Evolutionary conservation across 2,797 vertebrate genomes (phyloP).

Genomic region (Okamejei kenojei): DNA sequence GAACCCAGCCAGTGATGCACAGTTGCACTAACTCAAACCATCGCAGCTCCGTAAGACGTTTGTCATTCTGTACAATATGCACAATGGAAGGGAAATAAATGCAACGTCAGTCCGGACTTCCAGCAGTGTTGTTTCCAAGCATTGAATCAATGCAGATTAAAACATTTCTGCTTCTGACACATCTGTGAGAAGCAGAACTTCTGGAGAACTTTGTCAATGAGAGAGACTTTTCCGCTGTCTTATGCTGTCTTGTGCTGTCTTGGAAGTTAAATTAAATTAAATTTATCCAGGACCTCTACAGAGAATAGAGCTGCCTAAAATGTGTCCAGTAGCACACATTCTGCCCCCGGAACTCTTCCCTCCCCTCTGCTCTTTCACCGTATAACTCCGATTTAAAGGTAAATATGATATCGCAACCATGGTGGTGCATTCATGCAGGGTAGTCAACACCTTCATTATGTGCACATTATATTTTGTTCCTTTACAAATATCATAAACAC

Average conservation of each 20-base stretch:
- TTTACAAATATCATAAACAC: not conserved
- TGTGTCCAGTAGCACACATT: not conserved
- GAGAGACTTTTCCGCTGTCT: not conserved
- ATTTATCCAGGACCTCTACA: not conserved
- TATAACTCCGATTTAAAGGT: not conserved
- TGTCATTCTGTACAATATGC: not conserved
- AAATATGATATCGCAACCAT: not conserved
- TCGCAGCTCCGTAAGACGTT: not conserved
- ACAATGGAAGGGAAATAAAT: not conserved
- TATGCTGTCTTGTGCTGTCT: not conserved
- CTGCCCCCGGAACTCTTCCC: not conserved
- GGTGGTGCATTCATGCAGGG: not conserved
- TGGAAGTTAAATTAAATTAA: not conserved
- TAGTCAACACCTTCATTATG: not conserved
- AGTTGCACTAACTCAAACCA: not conserved
- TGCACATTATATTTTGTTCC: not conserved
- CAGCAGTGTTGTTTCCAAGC: not conserved
- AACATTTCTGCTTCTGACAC: not conserved
- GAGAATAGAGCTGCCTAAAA: not conserved
- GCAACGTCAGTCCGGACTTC: not conserved
- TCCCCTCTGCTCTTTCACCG: not conserved
- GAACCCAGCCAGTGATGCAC: not conserved
- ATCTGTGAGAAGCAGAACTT: too few species aligned
- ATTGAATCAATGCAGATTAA: not conserved
- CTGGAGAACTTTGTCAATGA: not conserved